Percentiles rank a stretch among this genome's conserved stretches.
These are phyloP conservation scores for Plecturocebus donacophilus DNA, from an alignment of 2,113 vertebrate genomes.

Conservation along the genomic window DNA sequence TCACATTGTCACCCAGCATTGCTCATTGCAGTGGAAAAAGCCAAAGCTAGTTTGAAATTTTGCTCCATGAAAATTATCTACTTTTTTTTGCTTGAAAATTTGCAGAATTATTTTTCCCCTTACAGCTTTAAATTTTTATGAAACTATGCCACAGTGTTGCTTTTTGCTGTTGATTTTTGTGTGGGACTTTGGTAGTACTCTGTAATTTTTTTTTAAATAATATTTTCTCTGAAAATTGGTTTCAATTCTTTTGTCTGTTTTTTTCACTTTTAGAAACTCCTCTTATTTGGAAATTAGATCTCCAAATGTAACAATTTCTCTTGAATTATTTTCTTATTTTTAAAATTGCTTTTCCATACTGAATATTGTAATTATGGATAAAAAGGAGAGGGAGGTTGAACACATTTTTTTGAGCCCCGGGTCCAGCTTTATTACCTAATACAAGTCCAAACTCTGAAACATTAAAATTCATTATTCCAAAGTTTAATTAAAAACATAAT, in stretches of 20 bases:
- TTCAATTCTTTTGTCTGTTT: not conserved
- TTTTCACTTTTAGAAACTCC: not conserved
- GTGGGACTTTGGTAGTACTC: not conserved
- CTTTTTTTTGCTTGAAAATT: constrained; percentile 60
- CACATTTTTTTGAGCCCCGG: not conserved
- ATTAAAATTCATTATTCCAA: constrained; percentile 70
- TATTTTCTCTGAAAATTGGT: constrained; percentile 51
- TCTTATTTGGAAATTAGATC: constrained; percentile 34
- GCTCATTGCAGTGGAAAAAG: constrained; percentile 50
- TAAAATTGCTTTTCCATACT: not conserved
- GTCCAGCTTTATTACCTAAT: constrained; percentile 65
- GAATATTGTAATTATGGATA: not conserved
- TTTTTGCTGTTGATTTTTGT: constrained; percentile 65
- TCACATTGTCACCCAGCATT: constrained; percentile 4
- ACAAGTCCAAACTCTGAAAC: constrained; percentile 65
- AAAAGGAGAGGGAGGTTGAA: not conserved
- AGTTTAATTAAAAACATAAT: constrained; percentile 71
- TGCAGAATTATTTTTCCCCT: constrained; percentile 44
- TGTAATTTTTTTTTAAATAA: not conserved
- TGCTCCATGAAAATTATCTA: constrained; percentile 65
- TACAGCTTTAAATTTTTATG: constrained; percentile 58
- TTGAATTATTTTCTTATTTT: constrained; percentile 43
- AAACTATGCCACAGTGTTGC: constrained; percentile 32
- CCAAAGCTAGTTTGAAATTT: constrained; percentile 43
- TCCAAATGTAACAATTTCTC: constrained; percentile 41